phyloP scores from a whole-genome alignment of 2,113 vertebrate species.

The Solenodon paradoxus region DNA sequence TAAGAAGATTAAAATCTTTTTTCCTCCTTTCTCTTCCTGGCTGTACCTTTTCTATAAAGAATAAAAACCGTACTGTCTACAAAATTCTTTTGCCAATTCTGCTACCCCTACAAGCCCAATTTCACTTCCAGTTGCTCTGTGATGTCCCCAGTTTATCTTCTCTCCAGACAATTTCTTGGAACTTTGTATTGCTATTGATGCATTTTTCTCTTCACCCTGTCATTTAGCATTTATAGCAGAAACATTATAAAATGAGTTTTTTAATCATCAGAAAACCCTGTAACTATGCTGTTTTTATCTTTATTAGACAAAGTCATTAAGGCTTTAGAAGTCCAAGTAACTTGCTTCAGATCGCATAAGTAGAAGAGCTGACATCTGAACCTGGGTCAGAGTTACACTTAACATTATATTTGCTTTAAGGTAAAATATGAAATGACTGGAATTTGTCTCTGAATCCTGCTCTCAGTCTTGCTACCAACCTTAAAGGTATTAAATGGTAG shows the following conservation, averaged over 20 bases:
- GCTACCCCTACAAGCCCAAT: not conserved
- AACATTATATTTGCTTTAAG: constrained; percentile 2
- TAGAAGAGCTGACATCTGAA: not conserved
- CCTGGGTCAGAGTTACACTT: not conserved
- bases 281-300: not conserved
- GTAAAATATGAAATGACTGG: not conserved
- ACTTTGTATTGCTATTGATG: not conserved
- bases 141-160: not conserved
- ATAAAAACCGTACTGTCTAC: no score
- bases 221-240: not conserved
- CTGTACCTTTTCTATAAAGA: no score
- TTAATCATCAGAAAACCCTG: not conserved
- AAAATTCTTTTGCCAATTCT: not conserved
- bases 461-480: not conserved
- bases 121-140: not conserved
- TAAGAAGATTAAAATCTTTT: no score
- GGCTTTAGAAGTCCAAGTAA: not conserved
- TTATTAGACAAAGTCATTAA: not conserved
- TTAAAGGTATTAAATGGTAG: not conserved
- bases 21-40: no score
- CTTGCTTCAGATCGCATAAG: not conserved
- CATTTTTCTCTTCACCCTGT: not conserved
- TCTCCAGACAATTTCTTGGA: not conserved
- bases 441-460: not conserved
- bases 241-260: not conserved